Percentiles rank a stretch among this genome's conserved stretches.
Evolutionary conservation across 2,113 vertebrate genomes (phyloP).

Genomic region (Gnathonemus echidnorhynchus): DNA sequence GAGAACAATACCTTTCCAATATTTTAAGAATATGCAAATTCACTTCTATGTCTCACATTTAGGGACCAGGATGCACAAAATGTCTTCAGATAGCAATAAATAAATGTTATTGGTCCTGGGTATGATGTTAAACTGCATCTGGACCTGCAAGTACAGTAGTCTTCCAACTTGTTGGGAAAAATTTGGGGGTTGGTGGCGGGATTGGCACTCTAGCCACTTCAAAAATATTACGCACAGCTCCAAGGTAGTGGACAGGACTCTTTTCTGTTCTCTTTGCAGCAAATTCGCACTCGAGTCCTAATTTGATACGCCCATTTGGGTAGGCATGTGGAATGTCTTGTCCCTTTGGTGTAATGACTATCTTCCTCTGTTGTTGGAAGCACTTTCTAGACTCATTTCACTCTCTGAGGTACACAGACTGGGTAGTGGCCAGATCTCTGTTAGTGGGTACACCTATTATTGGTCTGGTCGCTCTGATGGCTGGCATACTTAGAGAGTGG

Average conservation of each 20-base stretch:
- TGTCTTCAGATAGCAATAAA: background rate
- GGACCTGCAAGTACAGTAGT: background rate
- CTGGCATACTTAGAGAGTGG: background rate
- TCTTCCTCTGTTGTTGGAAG: background rate
- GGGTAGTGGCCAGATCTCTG: background rate
- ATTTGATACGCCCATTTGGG: background rate
- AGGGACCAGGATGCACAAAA: background rate
- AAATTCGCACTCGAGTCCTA: too few relatives aligned
- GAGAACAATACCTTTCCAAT: background rate
- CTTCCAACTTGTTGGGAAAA: background rate
- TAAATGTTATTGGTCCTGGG: background rate
- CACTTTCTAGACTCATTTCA: background rate
- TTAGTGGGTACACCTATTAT: background rate
- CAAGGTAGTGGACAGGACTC: background rate
- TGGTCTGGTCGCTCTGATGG: background rate
- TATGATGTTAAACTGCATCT: background rate
- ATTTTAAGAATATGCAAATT: background rate
- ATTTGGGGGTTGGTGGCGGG: background rate
- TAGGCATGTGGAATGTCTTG: background rate
- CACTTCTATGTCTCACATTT: background rate
- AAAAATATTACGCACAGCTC: background rate
- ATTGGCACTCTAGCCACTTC: background rate
- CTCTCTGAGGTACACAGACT: background rate
- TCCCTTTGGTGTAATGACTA: background rate
- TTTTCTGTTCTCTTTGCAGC: background rate